Percentiles rank a stretch among this genome's conserved stretches.
These are phyloP conservation scores for Trichoplax adhaerens DNA, from an alignment of 37 sponge, comb jelly and placozoan species.

Conservation along the genomic window DNA sequence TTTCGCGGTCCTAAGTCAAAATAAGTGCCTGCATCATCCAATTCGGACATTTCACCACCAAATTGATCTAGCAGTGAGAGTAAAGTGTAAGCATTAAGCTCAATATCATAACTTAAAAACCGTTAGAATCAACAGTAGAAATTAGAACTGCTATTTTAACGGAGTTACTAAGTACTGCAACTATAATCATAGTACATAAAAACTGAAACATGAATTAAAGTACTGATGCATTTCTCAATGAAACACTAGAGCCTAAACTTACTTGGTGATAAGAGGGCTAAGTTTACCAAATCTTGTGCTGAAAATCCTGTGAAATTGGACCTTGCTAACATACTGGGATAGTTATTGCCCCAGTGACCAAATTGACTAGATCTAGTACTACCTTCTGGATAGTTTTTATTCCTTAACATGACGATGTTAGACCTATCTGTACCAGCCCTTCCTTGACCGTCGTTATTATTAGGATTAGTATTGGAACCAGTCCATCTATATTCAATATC, in stretches of 20 bases:
- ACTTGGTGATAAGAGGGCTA: no score
- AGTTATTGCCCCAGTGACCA: slow-evolving; percentile 83
- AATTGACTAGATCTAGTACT: not conserved
- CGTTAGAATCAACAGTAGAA: no score
- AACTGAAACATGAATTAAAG: no score
- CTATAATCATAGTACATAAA: no score
- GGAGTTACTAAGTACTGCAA: no score
- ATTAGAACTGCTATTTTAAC: no score
- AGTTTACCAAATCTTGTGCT: no score
- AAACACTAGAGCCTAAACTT: no score
- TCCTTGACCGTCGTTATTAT: slow-evolving; percentile 94
- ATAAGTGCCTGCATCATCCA: slow-evolving; percentile 97
- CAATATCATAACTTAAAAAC: no score
- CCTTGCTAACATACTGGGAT: slow-evolving; percentile 15
- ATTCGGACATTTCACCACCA: slow-evolving; percentile 90
- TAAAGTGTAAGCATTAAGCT: no score
- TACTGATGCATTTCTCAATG: no score
- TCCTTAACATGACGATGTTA: slow-evolving; percentile 79
- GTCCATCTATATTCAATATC: slow-evolving; percentile 58
- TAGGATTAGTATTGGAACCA: slow-evolving; percentile 93
- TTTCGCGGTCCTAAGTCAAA: slow-evolving; percentile 74
- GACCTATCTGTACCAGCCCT: slow-evolving; percentile 74
- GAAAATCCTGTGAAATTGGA: no score
- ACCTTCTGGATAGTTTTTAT: slow-evolving; percentile 42
- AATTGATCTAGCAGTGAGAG: slow-evolving; percentile 35